These are phyloP conservation scores for Boulengeromyrus knoepffleri DNA, from an alignment of 2,113 vertebrate genomes.

Conservation along the genomic window DNA sequence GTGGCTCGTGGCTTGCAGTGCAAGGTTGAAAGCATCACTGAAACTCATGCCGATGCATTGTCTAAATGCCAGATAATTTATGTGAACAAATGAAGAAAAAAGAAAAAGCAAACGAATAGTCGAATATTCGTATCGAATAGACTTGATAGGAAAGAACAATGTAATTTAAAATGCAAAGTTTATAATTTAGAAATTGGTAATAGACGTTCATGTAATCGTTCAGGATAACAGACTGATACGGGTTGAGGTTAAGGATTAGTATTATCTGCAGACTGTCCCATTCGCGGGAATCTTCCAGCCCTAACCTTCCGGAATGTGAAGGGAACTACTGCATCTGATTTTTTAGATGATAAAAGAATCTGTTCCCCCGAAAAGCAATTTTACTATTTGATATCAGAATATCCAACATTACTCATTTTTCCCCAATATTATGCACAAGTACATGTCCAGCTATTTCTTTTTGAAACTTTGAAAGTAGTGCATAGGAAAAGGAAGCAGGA, in stretches of 20 bases:
- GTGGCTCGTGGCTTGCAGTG: no score
- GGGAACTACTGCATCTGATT: not conserved
- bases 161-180: not conserved
- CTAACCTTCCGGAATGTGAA: not conserved
- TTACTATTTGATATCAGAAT: not conserved
- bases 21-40: no score
- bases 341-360: not conserved
- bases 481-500: not conserved
- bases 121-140: not conserved
- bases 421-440: not conserved
- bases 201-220: no score
- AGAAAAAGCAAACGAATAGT: not conserved
- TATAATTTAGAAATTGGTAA: not conserved
- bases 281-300: not conserved
- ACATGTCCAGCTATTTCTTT: not conserved
- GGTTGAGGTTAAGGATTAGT: not conserved
- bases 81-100: not conserved
- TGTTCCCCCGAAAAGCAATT: not conserved
- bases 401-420: not conserved
- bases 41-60: not conserved
- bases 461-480: not conserved
- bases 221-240: no score
- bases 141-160: not conserved
- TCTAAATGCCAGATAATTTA: not conserved
- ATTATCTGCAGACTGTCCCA: not conserved